Percentiles rank a stretch among this genome's conserved stretches.
Conservation (phyloP, 1,140 invertebrate species). For the Stegodyphus mimosarum region DNA sequence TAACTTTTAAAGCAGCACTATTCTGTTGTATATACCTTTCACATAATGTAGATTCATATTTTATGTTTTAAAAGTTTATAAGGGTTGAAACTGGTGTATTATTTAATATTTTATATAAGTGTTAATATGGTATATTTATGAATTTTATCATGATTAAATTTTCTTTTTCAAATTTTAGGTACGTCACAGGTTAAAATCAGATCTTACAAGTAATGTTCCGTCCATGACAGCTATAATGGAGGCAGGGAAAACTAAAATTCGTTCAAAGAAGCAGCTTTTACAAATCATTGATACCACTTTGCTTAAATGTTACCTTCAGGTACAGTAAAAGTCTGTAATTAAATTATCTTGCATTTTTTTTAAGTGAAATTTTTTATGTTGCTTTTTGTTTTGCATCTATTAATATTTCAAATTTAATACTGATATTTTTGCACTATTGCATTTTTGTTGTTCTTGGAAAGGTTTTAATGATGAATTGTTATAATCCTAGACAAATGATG, state of each 20-base stretch:
- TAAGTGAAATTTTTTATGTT: background rate
- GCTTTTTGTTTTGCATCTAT: background rate
- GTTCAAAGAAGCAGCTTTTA: constrained; percentile 75
- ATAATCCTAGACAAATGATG: constrained; percentile 86
- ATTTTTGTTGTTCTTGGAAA: too few species aligned
- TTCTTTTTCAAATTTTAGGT: constrained; percentile 60
- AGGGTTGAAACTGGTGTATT: too few species aligned
- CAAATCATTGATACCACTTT: constrained; percentile 97
- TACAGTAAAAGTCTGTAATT: constrained; percentile 65
- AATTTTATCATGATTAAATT: background rate
- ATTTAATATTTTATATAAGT: background rate
- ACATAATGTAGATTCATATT: background rate
- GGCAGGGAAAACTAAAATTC: constrained; percentile 68
- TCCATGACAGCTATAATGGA: constrained; percentile 68
- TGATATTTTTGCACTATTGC: background rate
- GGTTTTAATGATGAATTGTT: background rate
- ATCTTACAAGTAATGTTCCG: constrained; percentile 65
- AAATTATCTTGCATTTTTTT: background rate
- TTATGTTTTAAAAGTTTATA: background rate
- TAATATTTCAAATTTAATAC: background rate
- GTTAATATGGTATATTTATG: background rate
- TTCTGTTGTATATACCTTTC: too few species aligned
- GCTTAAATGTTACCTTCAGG: constrained; percentile 94
- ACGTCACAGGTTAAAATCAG: constrained; percentile 71
- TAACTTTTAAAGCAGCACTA: too few species aligned